Percentiles rank a stretch among this genome's conserved stretches.
Conservation (phyloP, 2,888 invertebrate species). For the Tetropium fuscum region DNA sequence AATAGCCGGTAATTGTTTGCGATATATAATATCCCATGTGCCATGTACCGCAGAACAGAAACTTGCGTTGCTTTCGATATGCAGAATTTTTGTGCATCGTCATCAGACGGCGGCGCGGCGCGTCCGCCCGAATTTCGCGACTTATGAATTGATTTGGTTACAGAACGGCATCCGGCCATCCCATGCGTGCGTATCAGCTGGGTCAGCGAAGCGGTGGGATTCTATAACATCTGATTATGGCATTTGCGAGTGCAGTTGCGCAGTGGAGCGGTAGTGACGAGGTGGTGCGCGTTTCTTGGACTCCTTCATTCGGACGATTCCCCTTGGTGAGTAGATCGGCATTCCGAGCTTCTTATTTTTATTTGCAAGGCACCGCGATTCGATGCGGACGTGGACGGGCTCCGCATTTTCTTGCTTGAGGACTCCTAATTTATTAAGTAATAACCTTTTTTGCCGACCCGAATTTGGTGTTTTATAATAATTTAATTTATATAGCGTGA, state of each 20-base stretch:
- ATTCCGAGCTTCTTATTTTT: conserved; percentile 47
- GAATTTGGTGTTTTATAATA: no score
- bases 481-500: no score
- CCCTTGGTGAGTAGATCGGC: conserved; percentile 49
- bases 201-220: conserved; percentile 16
- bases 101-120: background rate
- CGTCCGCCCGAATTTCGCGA: conserved; percentile 3
- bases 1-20: no score
- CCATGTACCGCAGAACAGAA: no score
- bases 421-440: no score
- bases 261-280: conserved; percentile 58
- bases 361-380: conserved; percentile 57
- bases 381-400: conserved; percentile 67
- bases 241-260: conserved; percentile 54
- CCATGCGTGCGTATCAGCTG: conserved; percentile 19
- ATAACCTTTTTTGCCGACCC: no score
- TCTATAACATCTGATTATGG: conserved; percentile 46
- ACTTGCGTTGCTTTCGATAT: no score
- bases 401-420: no score
- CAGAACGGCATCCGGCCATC: conserved; percentile 14
- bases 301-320: conserved; percentile 55
- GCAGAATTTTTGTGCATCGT: background rate
- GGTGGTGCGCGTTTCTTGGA: conserved; percentile 41
- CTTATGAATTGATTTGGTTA: conserved; percentile 28
- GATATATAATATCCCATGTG: no score